Base-by-base conservation (phyloP, 64 coral and sea anemone genomes). In the Trachythela sp. region DNA sequence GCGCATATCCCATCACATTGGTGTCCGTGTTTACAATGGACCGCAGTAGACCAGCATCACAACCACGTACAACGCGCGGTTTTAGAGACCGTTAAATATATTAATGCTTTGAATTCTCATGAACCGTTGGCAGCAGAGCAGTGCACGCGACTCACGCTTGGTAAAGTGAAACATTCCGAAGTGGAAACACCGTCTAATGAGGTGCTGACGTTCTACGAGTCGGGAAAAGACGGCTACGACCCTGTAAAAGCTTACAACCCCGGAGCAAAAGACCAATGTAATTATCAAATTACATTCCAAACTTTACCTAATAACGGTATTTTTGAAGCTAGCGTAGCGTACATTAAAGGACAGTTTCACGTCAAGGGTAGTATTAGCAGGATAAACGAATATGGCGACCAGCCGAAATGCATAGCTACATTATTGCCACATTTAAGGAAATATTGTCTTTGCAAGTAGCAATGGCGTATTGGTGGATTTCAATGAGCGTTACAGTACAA, bases 1-100 rank as follows among this genome's bases (percentile, higher is more conserved):
- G 93, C 93, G 10, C 85, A 72, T 8, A 94, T 88, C 51, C 90
- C 89, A 17, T 40, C 70, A n/a, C 93, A 94, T 77, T 94, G 83
- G 33, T 94, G 93, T 40, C 89, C 90, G 15, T 94, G 93, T 40
- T 71, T 94, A 18, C 54, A 91, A 32, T 94, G 89, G 89, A 88
- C 68, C 29, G 60, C 77, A 7, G 93, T 94, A 33, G 83, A 89
- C 40, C 20, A 17, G 20, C 36, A 77, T 22, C 89, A 94, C 48
- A 85, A 91, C 32, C 93, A 94, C 26, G 88, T 94, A 39, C 24
- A 52, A 9, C 77, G 84, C 7, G 49, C 86, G n/a, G 90, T 64
- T 9, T 40, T 88, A 18, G 80, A 84, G 11, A 54, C 93, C 11
- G 93, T 94, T 17, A 2, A 77, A 39, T 83, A 86, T 24, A 94